Percentiles rank a stretch among this genome's conserved stretches.
These are phyloP conservation scores for Todiramphus saurophagus DNA, from an alignment of 2,113 vertebrate genomes.

Conservation along the genomic window DNA sequence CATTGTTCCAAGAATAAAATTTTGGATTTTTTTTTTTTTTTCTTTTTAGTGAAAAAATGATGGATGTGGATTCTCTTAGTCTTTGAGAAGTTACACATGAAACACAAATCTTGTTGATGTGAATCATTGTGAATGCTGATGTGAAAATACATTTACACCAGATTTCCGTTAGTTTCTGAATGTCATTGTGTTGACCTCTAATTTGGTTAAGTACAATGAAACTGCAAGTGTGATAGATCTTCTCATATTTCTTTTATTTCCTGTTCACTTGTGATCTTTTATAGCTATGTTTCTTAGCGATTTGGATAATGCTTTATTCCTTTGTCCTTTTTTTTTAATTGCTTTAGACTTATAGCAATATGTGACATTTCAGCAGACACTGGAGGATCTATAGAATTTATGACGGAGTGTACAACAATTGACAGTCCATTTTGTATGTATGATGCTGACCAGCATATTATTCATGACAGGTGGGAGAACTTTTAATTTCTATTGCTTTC, in stretches of 20 bases:
- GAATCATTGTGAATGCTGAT: not conserved
- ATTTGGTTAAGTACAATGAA: not conserved
- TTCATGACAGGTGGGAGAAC: constrained; percentile 87
- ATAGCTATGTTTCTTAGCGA: not conserved
- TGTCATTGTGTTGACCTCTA: not conserved
- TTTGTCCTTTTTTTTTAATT: not conserved
- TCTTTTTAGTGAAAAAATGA: too few species aligned
- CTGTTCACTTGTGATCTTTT: not conserved
- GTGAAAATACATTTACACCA: not conserved
- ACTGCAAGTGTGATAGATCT: not conserved
- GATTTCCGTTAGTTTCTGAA: not conserved
- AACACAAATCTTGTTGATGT: not conserved
- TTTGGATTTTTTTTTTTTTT: too few species aligned
- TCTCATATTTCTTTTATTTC: not conserved
- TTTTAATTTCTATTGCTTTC: not conserved
- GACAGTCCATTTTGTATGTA: constrained; percentile 97
- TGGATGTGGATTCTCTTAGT: not conserved
- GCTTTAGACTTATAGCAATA: constrained; percentile 89
- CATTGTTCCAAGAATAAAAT: too few species aligned
- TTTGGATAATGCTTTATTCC: not conserved
- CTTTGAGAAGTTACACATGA: not conserved
- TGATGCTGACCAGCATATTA: constrained; percentile 93
- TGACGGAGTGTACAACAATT: constrained; percentile 96
- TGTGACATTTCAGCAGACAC: constrained; percentile 97
- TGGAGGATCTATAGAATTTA: constrained; percentile 96